Conservation (phyloP, 2,113 vertebrate species). For the Corynorhinus townsendii region DNA sequence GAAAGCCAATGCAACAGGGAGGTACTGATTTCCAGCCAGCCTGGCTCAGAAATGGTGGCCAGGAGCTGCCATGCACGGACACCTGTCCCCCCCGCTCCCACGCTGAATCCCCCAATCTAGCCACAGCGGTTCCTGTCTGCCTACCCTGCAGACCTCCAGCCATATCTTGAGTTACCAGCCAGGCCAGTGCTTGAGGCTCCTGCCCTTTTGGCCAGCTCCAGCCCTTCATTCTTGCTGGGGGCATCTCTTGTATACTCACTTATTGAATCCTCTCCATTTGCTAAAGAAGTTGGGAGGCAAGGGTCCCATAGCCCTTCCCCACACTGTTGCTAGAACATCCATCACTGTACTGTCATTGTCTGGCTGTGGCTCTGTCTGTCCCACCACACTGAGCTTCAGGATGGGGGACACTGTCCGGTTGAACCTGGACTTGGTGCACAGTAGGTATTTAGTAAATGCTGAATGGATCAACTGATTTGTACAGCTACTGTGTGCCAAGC, state of each 20-base stretch:
- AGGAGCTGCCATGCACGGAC: background rate
- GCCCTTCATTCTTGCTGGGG: background rate
- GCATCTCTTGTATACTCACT: background rate
- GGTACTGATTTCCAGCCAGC: background rate
- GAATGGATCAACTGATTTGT: background rate
- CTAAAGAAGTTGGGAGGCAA: background rate
- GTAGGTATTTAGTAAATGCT: background rate
- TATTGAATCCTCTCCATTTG: background rate
- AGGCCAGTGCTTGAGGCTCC: background rate
- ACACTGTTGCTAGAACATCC: background rate
- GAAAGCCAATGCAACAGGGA: background rate
- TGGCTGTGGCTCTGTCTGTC: background rate
- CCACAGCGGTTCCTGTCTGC: background rate
- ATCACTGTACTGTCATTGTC: fast-evolving
- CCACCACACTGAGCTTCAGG: background rate
- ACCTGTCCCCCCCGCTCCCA: no score
- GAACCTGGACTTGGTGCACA: background rate
- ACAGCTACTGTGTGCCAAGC: no score
- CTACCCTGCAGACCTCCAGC: background rate
- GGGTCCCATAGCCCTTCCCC: background rate
- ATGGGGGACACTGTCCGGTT: fast-evolving
- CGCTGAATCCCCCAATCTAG: background rate
- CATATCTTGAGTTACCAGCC: background rate
- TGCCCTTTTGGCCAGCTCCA: background rate
- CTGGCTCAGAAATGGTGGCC: background rate